A percentile compares a stretch with the other conserved stretches of the same genome.
Conservation (phyloP, 2,888 invertebrate species). For the Rhodophaea formosa region DNA sequence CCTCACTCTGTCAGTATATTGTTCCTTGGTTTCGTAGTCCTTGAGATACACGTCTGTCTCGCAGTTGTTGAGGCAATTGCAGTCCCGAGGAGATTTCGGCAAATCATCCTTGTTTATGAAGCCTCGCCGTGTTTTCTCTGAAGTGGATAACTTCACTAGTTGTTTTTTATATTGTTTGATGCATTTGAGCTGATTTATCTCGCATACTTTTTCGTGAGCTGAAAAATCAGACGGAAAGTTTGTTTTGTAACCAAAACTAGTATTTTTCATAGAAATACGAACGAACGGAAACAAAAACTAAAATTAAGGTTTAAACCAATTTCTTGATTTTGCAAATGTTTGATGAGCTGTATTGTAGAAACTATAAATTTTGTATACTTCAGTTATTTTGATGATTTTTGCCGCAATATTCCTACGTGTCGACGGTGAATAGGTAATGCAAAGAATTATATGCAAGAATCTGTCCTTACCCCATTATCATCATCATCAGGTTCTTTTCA, state of each 20-base stretch:
- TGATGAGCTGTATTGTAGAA: too few species aligned
- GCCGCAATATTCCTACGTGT: too few species aligned
- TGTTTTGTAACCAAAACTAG: not conserved
- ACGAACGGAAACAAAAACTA: too few species aligned
- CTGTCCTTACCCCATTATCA: too few species aligned
- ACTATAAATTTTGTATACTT: too few species aligned
- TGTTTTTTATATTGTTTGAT: slow-evolving; percentile 54
- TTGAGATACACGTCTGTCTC: slow-evolving; percentile 60
- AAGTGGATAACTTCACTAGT: slow-evolving; percentile 50
- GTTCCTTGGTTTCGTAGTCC: slow-evolving; percentile 44
- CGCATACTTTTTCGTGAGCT: slow-evolving; percentile 64
- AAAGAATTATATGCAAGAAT: too few species aligned
- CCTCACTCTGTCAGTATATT: slow-evolving; percentile 48
- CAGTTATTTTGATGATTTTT: too few species aligned
- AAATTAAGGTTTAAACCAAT: too few species aligned
- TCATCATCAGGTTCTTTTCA: too few species aligned
- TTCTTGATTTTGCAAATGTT: too few species aligned
- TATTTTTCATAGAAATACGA: too few species aligned
- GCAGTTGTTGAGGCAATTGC: slow-evolving; percentile 62
- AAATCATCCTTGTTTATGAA: slow-evolving; percentile 38
- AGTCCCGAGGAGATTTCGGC: slow-evolving; percentile 54
- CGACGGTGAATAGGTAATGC: too few species aligned
- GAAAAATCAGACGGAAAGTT: slow-evolving; percentile 9
- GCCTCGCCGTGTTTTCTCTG: slow-evolving; percentile 41
- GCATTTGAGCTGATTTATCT: slow-evolving; percentile 57